A percentile compares a stretch with the other conserved stretches of the same genome.
Evolutionary conservation across 2,888 invertebrate genomes (phyloP).

Genomic region (Germaria angustata): DNA sequence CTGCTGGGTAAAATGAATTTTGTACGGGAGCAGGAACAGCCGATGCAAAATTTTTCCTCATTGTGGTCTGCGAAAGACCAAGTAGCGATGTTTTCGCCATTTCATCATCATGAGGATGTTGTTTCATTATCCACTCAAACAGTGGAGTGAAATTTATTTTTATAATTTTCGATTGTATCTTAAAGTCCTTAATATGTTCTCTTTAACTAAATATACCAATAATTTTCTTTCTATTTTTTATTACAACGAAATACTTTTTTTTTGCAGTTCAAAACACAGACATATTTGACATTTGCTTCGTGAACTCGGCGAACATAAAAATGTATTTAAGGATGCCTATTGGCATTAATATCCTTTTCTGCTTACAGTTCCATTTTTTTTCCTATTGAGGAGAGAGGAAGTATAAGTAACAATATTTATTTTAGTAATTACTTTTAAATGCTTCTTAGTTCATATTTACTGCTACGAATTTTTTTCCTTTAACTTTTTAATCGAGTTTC

Average conservation of each 20-base stretch:
- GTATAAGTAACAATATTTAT: slow-evolving; percentile 30
- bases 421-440: slow-evolving; percentile 39
- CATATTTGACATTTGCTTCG: not conserved
- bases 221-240: not conserved
- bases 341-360: slow-evolving; percentile 59
- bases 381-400: not conserved
- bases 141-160: too few species aligned
- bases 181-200: too few species aligned
- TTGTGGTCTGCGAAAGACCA: too few species aligned
- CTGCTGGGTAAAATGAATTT: too few species aligned
- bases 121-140: too few species aligned
- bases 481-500: slow-evolving; percentile 53
- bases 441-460: slow-evolving; percentile 2
- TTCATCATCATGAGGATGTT: too few species aligned
- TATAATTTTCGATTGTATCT: too few species aligned
- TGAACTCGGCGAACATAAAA: not conserved
- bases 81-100: too few species aligned
- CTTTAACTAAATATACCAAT: too few species aligned
- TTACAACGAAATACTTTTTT: not conserved
- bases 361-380: not conserved
- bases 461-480: not conserved
- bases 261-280: not conserved
- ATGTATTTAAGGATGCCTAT: slow-evolving; percentile 40
- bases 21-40: too few species aligned
- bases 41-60: too few species aligned